A percentile compares a stretch with the other conserved stretches of the same genome.
These are phyloP conservation scores for Spea bombifrons DNA, from an alignment of 2,113 vertebrate genomes.

Conservation along the genomic window DNA sequence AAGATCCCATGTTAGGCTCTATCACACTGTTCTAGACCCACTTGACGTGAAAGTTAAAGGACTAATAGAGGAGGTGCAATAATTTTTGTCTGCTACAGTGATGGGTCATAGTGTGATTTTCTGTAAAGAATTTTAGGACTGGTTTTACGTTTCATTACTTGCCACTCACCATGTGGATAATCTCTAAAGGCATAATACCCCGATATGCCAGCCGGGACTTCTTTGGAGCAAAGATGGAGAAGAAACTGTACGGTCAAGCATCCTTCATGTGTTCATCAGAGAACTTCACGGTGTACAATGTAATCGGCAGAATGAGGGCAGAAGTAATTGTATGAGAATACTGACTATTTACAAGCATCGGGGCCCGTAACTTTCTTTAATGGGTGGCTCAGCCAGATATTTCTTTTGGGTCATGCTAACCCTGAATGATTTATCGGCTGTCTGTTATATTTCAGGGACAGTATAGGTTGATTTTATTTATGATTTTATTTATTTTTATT, in stretches of 20 bases:
- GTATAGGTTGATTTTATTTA: constrained; percentile 38
- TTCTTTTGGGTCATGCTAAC: neutral
- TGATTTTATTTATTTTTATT: constrained; percentile 49
- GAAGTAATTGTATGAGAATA: too few species aligned
- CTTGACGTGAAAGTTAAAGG: neutral
- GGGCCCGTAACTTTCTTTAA: neutral
- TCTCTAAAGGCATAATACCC: too few species aligned
- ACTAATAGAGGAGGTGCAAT: constrained; percentile 23
- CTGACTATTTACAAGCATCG: too few species aligned
- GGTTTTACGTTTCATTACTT: neutral
- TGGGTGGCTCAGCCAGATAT: neutral
- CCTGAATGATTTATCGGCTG: neutral
- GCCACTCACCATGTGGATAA: too few species aligned
- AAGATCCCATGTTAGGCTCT: neutral
- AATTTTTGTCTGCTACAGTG: neutral
- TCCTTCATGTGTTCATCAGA: too few species aligned
- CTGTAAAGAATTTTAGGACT: neutral
- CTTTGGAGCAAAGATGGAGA: too few species aligned
- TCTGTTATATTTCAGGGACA: neutral
- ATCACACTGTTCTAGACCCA: neutral
- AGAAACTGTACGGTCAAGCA: too few species aligned
- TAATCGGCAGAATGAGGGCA: too few species aligned
- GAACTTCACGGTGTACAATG: too few species aligned
- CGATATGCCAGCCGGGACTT: too few species aligned
- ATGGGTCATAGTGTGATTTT: neutral